Percentiles rank a stretch among this genome's conserved stretches.
These are phyloP conservation scores for Boleophthalmus pectinirostris DNA, from an alignment of 2,113 vertebrate species.

Conservation along the genomic window DNA sequence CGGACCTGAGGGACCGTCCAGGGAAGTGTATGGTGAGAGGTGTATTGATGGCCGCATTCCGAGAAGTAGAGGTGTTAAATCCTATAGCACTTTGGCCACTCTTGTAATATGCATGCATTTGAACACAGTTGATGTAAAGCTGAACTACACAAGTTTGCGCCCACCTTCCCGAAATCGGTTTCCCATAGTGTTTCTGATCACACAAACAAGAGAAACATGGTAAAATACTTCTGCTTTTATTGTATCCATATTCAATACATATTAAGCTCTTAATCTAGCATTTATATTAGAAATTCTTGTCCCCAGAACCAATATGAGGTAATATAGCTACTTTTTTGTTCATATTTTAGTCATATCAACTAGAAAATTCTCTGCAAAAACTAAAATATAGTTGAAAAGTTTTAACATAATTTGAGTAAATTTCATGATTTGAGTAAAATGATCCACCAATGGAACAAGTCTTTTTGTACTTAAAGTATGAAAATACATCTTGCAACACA, in stretches of 20 bases:
- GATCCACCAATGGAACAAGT: too few relatives aligned
- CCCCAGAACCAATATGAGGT: not conserved
- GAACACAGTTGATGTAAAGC: constrained; percentile 2
- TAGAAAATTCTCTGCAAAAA: too few relatives aligned
- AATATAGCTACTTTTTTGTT: too few relatives aligned
- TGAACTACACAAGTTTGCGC: not conserved
- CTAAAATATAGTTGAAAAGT: too few relatives aligned
- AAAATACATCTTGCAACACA: too few relatives aligned
- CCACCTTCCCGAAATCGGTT: not conserved
- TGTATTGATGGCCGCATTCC: constrained; percentile 68
- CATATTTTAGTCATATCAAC: too few relatives aligned
- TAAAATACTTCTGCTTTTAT: not conserved
- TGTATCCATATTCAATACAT: not conserved
- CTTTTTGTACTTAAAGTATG: too few relatives aligned
- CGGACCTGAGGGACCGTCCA: constrained; percentile 64
- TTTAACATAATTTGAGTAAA: too few relatives aligned
- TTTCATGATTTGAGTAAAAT: too few relatives aligned
- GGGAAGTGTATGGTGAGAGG: constrained; percentile 70
- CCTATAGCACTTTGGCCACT: constrained; percentile 49
- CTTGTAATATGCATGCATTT: constrained; percentile 26
- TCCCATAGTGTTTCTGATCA: not conserved
- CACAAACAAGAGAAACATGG: not conserved
- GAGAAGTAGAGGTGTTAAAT: constrained; percentile 71
- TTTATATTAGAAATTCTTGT: not conserved
- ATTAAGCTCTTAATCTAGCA: not conserved